Conservation (phyloP, 2,113 vertebrate species). For the Aegithalos caudatus region DNA sequence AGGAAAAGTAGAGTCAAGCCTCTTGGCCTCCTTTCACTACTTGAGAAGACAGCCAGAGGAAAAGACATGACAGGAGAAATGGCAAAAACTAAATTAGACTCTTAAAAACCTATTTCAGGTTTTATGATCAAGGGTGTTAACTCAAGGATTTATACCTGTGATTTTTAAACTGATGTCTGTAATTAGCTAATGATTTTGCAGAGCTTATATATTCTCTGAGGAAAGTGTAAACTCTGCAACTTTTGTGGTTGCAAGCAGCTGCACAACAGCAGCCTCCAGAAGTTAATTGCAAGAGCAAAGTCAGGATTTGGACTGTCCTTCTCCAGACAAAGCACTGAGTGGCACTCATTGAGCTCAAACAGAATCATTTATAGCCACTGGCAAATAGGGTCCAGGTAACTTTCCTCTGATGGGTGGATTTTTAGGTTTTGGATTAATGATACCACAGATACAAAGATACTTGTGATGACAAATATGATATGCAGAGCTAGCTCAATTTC, state of each 20-base stretch:
- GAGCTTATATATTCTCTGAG: not conserved
- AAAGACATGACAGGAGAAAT: not conserved
- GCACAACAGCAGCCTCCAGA: not conserved
- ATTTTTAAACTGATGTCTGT: not conserved
- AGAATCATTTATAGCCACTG: not conserved
- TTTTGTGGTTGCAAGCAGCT: not conserved
- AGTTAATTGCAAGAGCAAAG: not conserved
- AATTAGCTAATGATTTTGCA: slow-evolving; percentile 19
- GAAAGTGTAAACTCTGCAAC: not conserved
- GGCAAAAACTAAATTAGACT: not conserved
- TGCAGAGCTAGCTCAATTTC: not conserved
- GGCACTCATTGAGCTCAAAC: not conserved
- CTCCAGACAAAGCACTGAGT: not conserved
- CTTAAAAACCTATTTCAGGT: not conserved
- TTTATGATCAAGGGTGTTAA: not conserved
- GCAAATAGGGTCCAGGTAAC: not conserved
- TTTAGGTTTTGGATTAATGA: not conserved
- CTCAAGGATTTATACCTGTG: not conserved
- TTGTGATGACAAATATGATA: not conserved
- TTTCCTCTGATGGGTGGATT: not conserved
- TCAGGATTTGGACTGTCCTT: not conserved
- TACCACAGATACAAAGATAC: not conserved
- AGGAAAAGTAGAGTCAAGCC: not conserved
- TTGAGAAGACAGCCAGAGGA: not conserved
- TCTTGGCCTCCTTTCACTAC: not conserved